phyloP scores from a whole-genome alignment of 2,888 invertebrate genomes.

The Rhyacophila evoluta region DNA sequence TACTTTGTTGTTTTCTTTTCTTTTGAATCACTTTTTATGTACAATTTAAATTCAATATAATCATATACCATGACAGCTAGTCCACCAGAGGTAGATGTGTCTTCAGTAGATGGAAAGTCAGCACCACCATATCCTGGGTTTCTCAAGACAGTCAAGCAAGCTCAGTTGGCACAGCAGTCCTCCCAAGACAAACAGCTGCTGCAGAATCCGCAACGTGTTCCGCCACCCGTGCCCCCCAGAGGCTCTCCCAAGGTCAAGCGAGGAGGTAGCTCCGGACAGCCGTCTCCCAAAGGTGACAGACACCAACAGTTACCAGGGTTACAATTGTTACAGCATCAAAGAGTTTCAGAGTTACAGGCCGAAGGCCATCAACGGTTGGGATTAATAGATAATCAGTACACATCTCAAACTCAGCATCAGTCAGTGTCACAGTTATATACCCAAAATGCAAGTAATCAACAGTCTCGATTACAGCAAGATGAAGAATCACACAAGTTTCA shows the following conservation, averaged over 20 bases:
- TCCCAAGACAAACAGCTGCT: conserved; percentile 61
- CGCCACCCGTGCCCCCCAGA: conserved; percentile 90
- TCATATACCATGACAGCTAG: conserved; percentile 39
- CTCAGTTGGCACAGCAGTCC: not conserved
- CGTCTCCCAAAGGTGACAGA: conserved; percentile 57
- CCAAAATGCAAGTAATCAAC: no score
- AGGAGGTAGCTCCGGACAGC: conserved; percentile 63
- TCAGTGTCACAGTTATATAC: no score
- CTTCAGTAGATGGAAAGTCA: conserved; percentile 43
- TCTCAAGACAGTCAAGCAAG: conserved; percentile 75
- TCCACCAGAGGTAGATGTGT: conserved; percentile 47
- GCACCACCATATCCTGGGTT: conserved; percentile 79
- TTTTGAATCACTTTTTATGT: no score
- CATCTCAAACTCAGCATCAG: no score
- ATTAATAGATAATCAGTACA: not conserved
- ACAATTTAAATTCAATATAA: no score
- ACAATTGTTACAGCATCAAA: not conserved
- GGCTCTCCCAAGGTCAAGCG: conserved; percentile 79
- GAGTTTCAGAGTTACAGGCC: not conserved
- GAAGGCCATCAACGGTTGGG: not conserved
- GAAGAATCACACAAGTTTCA: no score
- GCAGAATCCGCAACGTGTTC: conserved; percentile 73
- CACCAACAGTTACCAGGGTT: not conserved
- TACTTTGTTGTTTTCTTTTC: no score
- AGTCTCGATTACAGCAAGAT: no score